Conservation (phyloP, 2,888 invertebrate genomes). For the Apotomis betuletana region DNA sequence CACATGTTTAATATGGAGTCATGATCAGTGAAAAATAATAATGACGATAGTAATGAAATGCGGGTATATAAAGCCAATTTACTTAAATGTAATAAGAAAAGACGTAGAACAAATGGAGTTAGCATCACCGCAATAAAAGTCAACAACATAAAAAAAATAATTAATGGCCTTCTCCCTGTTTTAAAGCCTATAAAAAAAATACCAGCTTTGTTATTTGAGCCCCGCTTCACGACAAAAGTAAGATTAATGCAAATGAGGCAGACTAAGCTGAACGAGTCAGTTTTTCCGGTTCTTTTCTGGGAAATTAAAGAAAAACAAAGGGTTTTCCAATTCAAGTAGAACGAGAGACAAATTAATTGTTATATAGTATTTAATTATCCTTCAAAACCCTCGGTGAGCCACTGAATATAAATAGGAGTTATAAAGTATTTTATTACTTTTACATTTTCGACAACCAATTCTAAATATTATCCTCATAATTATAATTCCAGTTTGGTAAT, state of each 20-base stretch:
- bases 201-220: conserved; percentile 19
- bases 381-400: not conserved
- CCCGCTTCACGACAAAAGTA: conserved; percentile 19
- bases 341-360: conserved; percentile 6
- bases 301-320: conserved; percentile 29
- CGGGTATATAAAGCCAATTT: too few species aligned
- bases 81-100: not conserved
- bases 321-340: conserved; percentile 11
- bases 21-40: too few species aligned
- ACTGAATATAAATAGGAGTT: not conserved
- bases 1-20: too few species aligned
- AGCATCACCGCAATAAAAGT: conserved; percentile 6
- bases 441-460: too few species aligned
- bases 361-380: not conserved
- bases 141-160: conserved; percentile 26
- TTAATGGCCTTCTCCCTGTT: conserved; percentile 12
- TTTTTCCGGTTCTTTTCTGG: conserved; percentile 12
- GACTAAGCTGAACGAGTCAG: conserved; percentile 30
- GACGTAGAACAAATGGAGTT: not conserved
- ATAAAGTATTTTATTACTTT: too few species aligned
- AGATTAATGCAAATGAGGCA: conserved; percentile 37
- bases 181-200: conserved; percentile 26
- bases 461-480: too few species aligned
- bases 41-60: too few species aligned
- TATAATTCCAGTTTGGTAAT: too few species aligned